phyloP scores from a whole-genome alignment of 1,140 invertebrate genomes.

The Dufourea novaeangliae region DNA sequence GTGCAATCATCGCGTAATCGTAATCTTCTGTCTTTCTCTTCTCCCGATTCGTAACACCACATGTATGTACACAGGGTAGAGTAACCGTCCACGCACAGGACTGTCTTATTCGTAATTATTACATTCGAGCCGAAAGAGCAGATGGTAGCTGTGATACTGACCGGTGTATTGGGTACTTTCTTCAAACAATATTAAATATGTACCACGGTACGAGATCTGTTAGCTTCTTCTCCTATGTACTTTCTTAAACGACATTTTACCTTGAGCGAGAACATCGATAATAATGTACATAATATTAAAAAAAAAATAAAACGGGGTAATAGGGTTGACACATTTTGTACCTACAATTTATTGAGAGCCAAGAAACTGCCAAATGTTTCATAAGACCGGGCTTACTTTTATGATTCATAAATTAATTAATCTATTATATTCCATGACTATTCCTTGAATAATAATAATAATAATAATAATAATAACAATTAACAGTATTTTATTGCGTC shows the following conservation, averaged over 20 bases:
- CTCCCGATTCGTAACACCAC: constrained; percentile 61
- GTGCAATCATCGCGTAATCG: constrained; percentile 25
- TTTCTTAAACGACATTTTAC: constrained; percentile 26
- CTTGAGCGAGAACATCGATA: constrained; percentile 17
- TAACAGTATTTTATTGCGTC: constrained; percentile 55
- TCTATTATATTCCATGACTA: constrained; percentile 30
- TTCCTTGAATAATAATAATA: constrained; percentile 38
- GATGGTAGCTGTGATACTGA: constrained; percentile 79
- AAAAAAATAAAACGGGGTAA: constrained; percentile 39
- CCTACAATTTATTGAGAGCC: constrained; percentile 29
- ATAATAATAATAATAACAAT: constrained; percentile 49
- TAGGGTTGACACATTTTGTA: constrained; percentile 59
- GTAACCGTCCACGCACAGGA: constrained; percentile 43
- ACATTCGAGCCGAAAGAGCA: constrained; percentile 52
- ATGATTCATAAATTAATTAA: constrained; percentile 46
- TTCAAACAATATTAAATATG: constrained; percentile 33
- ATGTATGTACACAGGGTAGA: constrained; percentile 8
- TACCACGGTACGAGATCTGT: constrained; percentile 11
- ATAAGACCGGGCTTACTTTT: constrained; percentile 15
- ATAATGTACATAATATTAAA: constrained; percentile 37
- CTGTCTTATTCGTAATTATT: constrained; percentile 62
- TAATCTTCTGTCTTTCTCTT: constrained; percentile 54
- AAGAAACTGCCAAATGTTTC: constrained; percentile 41
- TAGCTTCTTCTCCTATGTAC: constrained; percentile 20
- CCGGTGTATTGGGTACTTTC: constrained; percentile 72